Percentiles rank a stretch among this genome's conserved stretches.
Evolutionary conservation across 2,888 invertebrate species (phyloP).

Genomic region (Griposia aprilina): DNA sequence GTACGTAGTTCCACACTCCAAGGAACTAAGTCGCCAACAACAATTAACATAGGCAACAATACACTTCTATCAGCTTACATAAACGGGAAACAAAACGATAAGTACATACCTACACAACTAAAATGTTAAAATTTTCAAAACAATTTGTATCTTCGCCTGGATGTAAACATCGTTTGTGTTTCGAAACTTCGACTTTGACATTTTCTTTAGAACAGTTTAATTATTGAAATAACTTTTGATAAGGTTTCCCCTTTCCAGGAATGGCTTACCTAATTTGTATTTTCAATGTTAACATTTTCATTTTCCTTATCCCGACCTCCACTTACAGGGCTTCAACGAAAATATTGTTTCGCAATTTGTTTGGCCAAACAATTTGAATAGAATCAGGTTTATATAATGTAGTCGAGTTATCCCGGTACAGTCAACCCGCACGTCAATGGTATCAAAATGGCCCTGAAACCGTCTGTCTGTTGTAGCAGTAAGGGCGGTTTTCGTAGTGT

Average conservation of each 20-base stretch:
- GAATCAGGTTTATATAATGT: not conserved
- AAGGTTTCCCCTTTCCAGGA: conserved; percentile 3
- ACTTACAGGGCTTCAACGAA: conserved; percentile 6
- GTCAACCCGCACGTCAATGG: not conserved
- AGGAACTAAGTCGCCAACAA: not conserved
- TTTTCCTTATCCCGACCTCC: conserved; percentile 8
- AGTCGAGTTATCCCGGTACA: not conserved
- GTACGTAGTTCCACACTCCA: not conserved
- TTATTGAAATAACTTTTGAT: not conserved
- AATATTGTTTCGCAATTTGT: conserved; percentile 13
- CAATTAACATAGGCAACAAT: not conserved
- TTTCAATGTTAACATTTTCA: not conserved
- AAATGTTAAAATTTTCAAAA: not conserved
- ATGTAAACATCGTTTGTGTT: not conserved
- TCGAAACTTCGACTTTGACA: not conserved
- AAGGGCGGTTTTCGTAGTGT: not conserved
- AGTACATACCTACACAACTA: not conserved
- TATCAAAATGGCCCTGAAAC: not conserved
- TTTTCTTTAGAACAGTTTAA: not conserved
- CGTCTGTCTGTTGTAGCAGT: not conserved
- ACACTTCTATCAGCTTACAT: not conserved
- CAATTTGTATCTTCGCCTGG: not conserved
- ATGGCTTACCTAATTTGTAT: not conserved
- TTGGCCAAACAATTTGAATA: not conserved
- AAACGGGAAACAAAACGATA: not conserved